A percentile compares a stretch with the other conserved stretches of the same genome.
Conservation (phyloP, 2,113 vertebrate species). For the Orycteropus afer region DNA sequence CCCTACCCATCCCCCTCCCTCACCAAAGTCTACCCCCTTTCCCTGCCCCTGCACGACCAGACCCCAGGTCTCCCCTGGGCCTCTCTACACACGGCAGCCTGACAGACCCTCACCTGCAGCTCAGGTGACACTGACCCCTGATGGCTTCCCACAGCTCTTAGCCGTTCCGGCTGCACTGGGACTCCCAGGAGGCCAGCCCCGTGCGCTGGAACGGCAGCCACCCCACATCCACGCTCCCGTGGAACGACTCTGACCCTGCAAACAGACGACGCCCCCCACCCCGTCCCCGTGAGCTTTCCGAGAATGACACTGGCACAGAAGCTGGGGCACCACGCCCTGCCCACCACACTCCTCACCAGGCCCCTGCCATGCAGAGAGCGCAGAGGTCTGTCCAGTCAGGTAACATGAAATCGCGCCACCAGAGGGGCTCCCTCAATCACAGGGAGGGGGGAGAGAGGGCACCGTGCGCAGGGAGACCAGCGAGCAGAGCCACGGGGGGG, state of each 20-base stretch:
- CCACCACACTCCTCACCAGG: background rate
- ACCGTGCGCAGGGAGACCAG: background rate
- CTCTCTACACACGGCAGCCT: no score
- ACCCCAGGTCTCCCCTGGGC: rapidly evolving
- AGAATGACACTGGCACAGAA: background rate
- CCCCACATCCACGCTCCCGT: no score
- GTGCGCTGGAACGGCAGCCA: no score
- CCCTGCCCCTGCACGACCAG: background rate
- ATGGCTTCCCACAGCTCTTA: background rate
- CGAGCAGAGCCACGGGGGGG: no score
- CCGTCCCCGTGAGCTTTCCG: background rate
- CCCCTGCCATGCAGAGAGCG: background rate
- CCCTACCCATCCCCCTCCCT: no score
- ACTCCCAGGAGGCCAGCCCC: no score
- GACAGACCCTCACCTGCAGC: background rate
- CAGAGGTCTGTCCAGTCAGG: background rate
- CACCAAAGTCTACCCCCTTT: background rate
- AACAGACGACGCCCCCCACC: background rate
- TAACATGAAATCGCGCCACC: background rate
- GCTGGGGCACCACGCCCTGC: rapidly evolving
- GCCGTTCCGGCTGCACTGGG: rapidly evolving
- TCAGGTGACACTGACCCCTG: background rate
- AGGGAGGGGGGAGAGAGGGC: background rate
- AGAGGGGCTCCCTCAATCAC: background rate
- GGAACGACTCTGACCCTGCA: no score